These are phyloP conservation scores for Agrilus mali DNA, from an alignment of 2,888 invertebrate species.

Conservation along the genomic window DNA sequence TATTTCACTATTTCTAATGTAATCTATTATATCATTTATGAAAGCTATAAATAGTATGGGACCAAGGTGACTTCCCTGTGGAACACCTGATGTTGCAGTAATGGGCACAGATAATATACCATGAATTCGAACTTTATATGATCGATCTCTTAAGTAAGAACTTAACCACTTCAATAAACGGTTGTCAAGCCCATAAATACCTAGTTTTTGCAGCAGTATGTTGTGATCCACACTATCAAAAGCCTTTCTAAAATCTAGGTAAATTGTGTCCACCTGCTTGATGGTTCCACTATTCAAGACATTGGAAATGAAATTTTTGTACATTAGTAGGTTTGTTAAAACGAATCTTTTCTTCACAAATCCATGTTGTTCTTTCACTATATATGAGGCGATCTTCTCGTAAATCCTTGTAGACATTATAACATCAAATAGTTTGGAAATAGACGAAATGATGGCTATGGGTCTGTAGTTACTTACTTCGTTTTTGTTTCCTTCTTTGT, in stretches of 20 bases:
- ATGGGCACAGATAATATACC: slow-evolving; percentile 5
- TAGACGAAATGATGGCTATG: not conserved
- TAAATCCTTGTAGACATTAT: not conserved
- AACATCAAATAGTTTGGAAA: not conserved
- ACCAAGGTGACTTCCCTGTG: slow-evolving; percentile 12
- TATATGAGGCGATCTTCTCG: not conserved
- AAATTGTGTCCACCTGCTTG: slow-evolving; percentile 13
- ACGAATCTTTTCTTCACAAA: slow-evolving; percentile 7
- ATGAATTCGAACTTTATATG: slow-evolving; percentile 8
- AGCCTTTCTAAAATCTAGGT: slow-evolving; percentile 13
- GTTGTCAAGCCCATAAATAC: slow-evolving; percentile 8
- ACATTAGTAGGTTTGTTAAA: slow-evolving; percentile 11
- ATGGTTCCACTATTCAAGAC: slow-evolving; percentile 3
- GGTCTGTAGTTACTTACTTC: slow-evolving; percentile 2
- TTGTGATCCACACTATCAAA: slow-evolving; percentile 14
- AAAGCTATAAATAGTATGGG: slow-evolving; percentile 11
- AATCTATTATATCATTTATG: slow-evolving; percentile 4
- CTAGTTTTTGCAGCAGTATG: slow-evolving; percentile 9
- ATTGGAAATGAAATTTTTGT: slow-evolving; percentile 8
- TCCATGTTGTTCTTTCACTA: slow-evolving; percentile 9
- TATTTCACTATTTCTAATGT: not conserved
- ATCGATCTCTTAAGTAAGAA: slow-evolving; percentile 9
- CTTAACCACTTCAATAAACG: slow-evolving; percentile 10
- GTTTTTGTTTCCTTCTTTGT: slow-evolving; percentile 2
- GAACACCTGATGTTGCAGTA: slow-evolving; percentile 10